Evolutionary conservation across 1,140 invertebrate species (phyloP), one percentile per base, ranked within the genome.

Genomic region (Coelopa frigida): DNA sequence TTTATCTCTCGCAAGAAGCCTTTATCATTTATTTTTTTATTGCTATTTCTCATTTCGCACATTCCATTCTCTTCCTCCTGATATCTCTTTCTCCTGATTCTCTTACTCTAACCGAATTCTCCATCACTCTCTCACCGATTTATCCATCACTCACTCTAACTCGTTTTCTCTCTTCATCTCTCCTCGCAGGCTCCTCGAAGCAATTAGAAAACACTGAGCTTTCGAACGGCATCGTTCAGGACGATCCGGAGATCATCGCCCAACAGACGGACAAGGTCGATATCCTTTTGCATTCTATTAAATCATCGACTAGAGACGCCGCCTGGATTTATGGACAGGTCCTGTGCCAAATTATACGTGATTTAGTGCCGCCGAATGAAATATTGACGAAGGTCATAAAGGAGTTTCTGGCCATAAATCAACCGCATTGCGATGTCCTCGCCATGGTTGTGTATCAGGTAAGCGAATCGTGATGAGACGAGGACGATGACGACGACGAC

Each of bases 381-480:
- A 84, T 92, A 53, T 73, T 92, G 40, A 92, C 89, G 44, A 90
- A 91, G 76, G 87, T 92, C 21, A 89, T 93, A 56, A 84, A 85
- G 23, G 89, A 94, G 73, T 92, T 92, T 74, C 72, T 92, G 22
- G 87, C 86, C 1, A 83, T 82, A 49, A 86, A 89, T 67, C 89
- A 93, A 69, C 85, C 85, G 21, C 83, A 90, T 71, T 85, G 85
- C 15, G 80, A 83, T 65, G 72, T 89, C 43, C 78, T 93, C 60
- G 85, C 87, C 47, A 79, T 76, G 46, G 82, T 90, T 52, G 80
- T 93, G 22, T 89, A 88, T 72, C 80, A 89, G 76, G 86, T 88
- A 72, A 72, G 71, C 64, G 49, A 39, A 41, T 55, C 4, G 37
- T 21, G 20, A 7, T 20, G 17, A 38, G 23, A 38, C 33, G n/a